Evolutionary conservation across 2,113 vertebrate genomes (phyloP).

Genomic region (Ovis aries): DNA sequence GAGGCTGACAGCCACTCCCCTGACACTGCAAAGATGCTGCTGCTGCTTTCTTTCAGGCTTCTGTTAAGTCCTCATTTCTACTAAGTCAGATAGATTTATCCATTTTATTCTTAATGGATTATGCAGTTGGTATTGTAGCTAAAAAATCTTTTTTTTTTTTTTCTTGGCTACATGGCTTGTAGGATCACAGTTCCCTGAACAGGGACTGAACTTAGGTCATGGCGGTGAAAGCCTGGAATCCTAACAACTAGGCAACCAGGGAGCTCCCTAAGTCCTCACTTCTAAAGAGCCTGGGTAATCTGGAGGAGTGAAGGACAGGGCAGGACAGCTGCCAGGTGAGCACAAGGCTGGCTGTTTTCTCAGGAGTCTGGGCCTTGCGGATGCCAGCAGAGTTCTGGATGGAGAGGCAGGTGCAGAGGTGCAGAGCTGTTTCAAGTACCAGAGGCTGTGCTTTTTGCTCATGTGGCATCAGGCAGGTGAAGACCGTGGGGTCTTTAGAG

Average conservation of each 20-base stretch:
- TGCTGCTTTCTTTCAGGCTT: background rate
- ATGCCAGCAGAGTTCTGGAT: fast-evolving
- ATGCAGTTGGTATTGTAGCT: background rate
- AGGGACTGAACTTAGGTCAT: background rate
- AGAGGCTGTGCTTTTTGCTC: background rate
- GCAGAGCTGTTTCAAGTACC: background rate
- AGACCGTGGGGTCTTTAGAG: fast-evolving
- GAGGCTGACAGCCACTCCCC: background rate
- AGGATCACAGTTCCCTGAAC: background rate
- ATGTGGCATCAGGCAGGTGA: fast-evolving
- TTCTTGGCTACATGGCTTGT: background rate
- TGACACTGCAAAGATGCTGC: no score
- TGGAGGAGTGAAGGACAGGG: background rate
- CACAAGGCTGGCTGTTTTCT: background rate
- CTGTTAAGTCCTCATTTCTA: background rate
- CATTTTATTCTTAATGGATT: background rate
- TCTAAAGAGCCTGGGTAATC: background rate
- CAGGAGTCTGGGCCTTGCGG: background rate
- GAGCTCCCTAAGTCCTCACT: background rate
- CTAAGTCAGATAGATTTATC: background rate
- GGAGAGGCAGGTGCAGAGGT: background rate
- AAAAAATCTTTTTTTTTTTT: background rate
- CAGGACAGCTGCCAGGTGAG: fast-evolving
- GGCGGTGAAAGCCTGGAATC: background rate
- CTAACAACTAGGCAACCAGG: background rate